These are phyloP conservation scores for Antennarius maculatus DNA, from an alignment of 2,797 vertebrate species.

Conservation along the genomic window DNA sequence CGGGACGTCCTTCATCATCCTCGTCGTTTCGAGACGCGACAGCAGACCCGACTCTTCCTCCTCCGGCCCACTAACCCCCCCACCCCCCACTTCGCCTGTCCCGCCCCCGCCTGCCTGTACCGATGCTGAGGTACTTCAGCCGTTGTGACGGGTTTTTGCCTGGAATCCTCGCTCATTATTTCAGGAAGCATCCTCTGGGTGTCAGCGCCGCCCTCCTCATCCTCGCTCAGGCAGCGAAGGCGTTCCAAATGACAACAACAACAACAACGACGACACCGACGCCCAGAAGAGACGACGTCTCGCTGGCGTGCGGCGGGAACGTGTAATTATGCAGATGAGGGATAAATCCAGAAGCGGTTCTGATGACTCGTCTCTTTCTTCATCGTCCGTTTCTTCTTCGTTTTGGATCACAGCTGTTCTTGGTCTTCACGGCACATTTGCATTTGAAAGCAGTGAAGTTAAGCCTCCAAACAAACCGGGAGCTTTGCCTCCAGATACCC, in stretches of 20 bases:
- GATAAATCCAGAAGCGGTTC: neutral
- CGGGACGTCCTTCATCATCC: too few species aligned
- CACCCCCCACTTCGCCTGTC: neutral
- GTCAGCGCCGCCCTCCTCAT: too few species aligned
- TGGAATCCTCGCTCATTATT: too few species aligned
- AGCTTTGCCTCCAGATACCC: slow-evolving; percentile 12
- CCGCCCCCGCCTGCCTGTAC: too few species aligned
- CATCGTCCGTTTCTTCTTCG: slow-evolving; percentile 4
- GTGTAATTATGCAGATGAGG: slow-evolving; percentile 4
- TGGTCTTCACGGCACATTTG: slow-evolving; percentile 40
- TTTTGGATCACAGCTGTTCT: slow-evolving; percentile 10
- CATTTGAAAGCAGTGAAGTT: slow-evolving; percentile 39
- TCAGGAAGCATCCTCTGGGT: too few species aligned
- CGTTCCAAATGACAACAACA: neutral
- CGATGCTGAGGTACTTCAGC: too few species aligned
- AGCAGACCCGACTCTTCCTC: too few species aligned
- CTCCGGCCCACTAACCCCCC: neutral
- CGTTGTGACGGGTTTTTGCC: too few species aligned
- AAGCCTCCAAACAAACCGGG: slow-evolving; percentile 41
- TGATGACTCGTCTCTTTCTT: slow-evolving; percentile 4
- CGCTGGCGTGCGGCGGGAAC: neutral
- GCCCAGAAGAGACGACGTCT: neutral
- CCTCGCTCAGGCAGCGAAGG: too few species aligned
- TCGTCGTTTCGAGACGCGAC: too few species aligned
- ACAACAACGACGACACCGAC: neutral